phyloP scores from a whole-genome alignment of 2,888 invertebrate species.

The Sinelater perroti region DNA sequence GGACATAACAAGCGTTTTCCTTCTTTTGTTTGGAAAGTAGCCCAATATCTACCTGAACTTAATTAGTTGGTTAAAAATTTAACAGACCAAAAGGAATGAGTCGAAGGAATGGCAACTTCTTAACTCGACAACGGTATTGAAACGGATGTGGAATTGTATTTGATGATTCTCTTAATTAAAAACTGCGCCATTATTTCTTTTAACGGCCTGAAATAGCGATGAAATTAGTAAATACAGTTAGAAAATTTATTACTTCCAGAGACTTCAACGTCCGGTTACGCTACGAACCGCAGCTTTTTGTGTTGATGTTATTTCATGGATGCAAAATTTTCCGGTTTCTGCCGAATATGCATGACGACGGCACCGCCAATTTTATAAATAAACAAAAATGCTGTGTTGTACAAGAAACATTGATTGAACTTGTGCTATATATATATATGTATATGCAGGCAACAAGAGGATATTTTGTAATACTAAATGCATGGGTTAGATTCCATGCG shows the following conservation, averaged over 20 bases:
- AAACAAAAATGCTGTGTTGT: not conserved
- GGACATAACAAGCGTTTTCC: conserved; percentile 1
- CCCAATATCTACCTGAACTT: conserved; percentile 7
- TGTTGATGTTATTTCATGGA: not conserved
- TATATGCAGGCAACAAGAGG: too few species aligned
- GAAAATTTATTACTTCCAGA: conserved; percentile 1
- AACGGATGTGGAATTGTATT: not conserved
- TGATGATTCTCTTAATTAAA: not conserved
- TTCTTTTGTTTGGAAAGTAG: conserved; percentile 11
- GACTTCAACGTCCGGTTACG: conserved; percentile 10
- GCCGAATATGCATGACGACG: conserved; percentile 2
- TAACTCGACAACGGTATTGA: too few species aligned
- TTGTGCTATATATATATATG: too few species aligned
- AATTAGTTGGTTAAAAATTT: too few species aligned
- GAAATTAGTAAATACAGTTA: not conserved
- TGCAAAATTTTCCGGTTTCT: not conserved
- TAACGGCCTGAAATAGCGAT: not conserved
- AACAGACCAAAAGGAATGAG: too few species aligned
- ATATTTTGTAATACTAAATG: not conserved
- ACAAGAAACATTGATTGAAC: too few species aligned
- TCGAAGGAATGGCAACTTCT: too few species aligned
- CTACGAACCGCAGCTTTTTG: conserved; percentile 1
- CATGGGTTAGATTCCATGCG: not conserved
- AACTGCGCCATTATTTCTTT: too few species aligned
- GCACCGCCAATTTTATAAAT: not conserved